Conservation (phyloP, 2,113 vertebrate species). For the Nyctibius bracteatus region DNA sequence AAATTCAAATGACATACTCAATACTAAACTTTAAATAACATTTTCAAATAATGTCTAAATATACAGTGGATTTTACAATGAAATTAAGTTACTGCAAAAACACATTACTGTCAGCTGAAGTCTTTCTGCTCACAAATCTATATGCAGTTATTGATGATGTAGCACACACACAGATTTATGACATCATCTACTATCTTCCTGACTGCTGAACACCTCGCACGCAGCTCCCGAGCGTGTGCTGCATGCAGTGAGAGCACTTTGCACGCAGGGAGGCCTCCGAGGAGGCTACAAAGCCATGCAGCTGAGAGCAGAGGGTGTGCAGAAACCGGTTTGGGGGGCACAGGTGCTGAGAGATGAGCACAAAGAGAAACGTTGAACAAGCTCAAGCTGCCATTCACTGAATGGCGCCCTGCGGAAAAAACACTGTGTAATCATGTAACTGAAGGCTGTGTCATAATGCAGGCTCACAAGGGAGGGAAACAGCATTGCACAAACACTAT, state of each 20-base stretch:
- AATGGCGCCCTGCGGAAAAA: background rate
- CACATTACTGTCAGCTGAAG: background rate
- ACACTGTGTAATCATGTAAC: background rate
- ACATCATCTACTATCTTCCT: background rate
- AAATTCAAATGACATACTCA: background rate
- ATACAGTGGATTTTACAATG: background rate
- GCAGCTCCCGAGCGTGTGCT: accelerated
- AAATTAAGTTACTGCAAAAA: background rate
- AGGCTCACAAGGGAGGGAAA: background rate
- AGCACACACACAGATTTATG: background rate
- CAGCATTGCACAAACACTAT: background rate
- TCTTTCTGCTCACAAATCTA: background rate
- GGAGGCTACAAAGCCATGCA: background rate
- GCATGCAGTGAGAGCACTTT: accelerated
- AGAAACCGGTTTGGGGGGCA: accelerated
- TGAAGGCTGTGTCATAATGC: background rate
- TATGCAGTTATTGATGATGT: background rate
- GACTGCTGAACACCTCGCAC: background rate
- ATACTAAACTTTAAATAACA: background rate
- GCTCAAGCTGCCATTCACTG: background rate
- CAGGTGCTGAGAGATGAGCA: accelerated
- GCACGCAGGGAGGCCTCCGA: accelerated
- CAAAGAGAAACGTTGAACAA: background rate
- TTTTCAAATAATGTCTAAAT: background rate
- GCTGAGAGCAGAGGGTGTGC: background rate